A percentile compares a stretch with the other conserved stretches of the same genome.
phyloP scores from a whole-genome alignment of 2,888 invertebrate species.

The Harpagoxenus sublaevis region DNA sequence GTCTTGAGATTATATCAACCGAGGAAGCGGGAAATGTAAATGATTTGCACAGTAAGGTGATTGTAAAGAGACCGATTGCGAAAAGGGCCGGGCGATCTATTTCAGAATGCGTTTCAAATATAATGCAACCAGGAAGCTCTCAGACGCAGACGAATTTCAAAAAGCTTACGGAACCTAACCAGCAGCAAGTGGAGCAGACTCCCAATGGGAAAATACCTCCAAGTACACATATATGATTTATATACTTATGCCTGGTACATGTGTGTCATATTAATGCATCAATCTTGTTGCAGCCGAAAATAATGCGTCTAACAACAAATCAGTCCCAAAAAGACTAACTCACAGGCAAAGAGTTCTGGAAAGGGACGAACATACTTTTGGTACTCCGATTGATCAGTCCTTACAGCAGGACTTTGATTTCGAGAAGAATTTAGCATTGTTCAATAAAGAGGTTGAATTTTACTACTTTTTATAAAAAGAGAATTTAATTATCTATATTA shows the following conservation, averaged over 20 bases:
- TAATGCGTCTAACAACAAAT: conserved; percentile 83
- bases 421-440: conserved; percentile 96
- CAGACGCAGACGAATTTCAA: conserved; percentile 73
- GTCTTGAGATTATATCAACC: conserved; percentile 92
- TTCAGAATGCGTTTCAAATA: conserved; percentile 83
- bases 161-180: conserved; percentile 73
- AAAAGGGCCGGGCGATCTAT: conserved; percentile 87
- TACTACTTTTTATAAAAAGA: not conserved
- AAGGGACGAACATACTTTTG: conserved; percentile 93
- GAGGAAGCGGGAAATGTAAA: conserved; percentile 86
- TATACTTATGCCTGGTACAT: not conserved
- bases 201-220: conserved; percentile 79
- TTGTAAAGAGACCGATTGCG: conserved; percentile 88
- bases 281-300: conserved; percentile 66
- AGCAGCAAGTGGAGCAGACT: conserved; percentile 75
- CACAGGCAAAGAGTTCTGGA: conserved; percentile 86
- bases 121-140: conserved; percentile 70
- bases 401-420: conserved; percentile 95
- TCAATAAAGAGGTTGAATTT: conserved; percentile 90
- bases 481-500: not conserved
- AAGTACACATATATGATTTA: conserved; percentile 64
- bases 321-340: conserved; percentile 82
- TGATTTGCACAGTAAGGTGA: conserved; percentile 86
- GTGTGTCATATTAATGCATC: not conserved
- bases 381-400: conserved; percentile 90